These are phyloP conservation scores for Siniperca chuatsi DNA, from an alignment of 2,113 vertebrate species.

Conservation along the genomic window DNA sequence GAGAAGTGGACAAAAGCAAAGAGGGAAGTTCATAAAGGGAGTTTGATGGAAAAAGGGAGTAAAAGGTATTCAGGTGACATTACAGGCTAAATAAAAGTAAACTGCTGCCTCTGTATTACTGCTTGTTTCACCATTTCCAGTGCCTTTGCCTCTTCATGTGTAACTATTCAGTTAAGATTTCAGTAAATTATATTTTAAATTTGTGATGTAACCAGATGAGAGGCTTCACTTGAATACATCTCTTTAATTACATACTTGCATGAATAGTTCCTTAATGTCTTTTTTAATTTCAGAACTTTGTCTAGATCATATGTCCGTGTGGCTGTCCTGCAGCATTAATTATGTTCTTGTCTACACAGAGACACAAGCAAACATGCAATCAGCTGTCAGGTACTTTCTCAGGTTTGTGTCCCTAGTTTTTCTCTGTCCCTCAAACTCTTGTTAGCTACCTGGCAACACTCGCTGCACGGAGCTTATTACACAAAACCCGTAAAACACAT, in stretches of 20 bases:
- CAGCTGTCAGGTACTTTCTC: slow-evolving; percentile 28
- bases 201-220: slow-evolving; percentile 43
- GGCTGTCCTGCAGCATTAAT: slow-evolving; percentile 31
- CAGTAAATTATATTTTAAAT: slow-evolving; percentile 35
- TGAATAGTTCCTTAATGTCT: slow-evolving; percentile 40
- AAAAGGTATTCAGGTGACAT: background rate
- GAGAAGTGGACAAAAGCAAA: background rate
- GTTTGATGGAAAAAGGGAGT: background rate
- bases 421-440: slow-evolving; percentile 5
- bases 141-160: slow-evolving; percentile 23
- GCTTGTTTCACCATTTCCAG: slow-evolving; percentile 13
- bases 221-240: slow-evolving; percentile 15
- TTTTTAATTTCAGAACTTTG: slow-evolving; percentile 6
- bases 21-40: background rate
- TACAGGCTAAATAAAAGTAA: background rate
- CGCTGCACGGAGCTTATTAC: slow-evolving; percentile 40
- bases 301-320: background rate
- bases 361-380: slow-evolving; percentile 59
- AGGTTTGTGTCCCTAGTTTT: background rate
- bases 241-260: slow-evolving; percentile 46
- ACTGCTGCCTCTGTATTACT: slow-evolving; percentile 7
- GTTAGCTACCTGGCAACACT: slow-evolving; percentile 57
- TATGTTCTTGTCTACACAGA: background rate
- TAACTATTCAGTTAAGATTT: slow-evolving; percentile 29
- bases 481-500: slow-evolving; percentile 42